Conservation (phyloP, 1,140 invertebrate genomes). For the Drosophila nannoptera region DNA sequence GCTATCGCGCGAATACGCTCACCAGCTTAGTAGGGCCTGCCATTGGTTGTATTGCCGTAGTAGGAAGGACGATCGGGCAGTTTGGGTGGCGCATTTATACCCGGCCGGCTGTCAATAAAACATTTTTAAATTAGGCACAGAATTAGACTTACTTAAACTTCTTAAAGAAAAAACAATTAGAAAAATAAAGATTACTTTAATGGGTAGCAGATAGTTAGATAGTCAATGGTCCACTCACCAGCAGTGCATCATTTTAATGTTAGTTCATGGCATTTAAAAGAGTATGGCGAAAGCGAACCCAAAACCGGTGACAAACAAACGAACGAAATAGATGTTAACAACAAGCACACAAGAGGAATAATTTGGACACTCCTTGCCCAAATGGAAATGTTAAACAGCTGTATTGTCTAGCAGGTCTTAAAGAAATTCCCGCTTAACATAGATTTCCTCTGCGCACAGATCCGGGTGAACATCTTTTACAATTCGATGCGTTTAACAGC, state of each 20-base stretch:
- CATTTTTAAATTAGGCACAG: background rate
- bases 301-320: conserved; percentile 21
- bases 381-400: too few relatives aligned
- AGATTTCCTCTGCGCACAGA: background rate
- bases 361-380: background rate
- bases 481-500: background rate
- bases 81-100: conserved; percentile 69
- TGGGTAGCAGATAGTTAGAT: conserved; percentile 20
- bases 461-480: background rate
- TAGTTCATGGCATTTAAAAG: conserved; percentile 25
- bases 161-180: background rate
- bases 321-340: conserved; percentile 5
- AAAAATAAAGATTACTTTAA: conserved; percentile 2
- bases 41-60: conserved; percentile 69
- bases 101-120: conserved; percentile 58
- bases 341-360: background rate
- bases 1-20: background rate
- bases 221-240: conserved; percentile 29
- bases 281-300: conserved; percentile 21
- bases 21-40: conserved; percentile 51
- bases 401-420: too few relatives aligned
- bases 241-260: conserved; percentile 35
- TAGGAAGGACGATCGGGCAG: conserved; percentile 70
- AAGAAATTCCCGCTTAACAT: too few relatives aligned
- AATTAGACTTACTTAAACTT: background rate